phyloP scores from a whole-genome alignment of 2,888 invertebrate species.

The Tortricodes alternella region DNA sequence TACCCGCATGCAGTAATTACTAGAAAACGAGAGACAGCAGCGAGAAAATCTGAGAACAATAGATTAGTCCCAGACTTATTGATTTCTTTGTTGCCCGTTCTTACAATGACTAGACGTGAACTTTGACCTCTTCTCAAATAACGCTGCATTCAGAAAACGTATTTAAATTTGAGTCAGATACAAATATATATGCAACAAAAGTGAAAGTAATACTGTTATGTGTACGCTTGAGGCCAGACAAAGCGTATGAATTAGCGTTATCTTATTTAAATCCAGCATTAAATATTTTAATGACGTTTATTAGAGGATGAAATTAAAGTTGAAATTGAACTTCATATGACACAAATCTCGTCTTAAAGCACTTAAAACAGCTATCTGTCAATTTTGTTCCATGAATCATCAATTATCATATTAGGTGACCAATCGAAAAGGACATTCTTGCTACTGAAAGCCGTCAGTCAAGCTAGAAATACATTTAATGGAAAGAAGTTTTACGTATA shows the following conservation, averaged over 20 bases:
- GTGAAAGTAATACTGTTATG: slow-evolving; percentile 20
- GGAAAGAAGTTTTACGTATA: not conserved
- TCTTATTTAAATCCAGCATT: not conserved
- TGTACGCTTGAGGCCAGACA: slow-evolving; percentile 12
- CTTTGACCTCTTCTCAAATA: slow-evolving; percentile 9
- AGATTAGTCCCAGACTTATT: slow-evolving; percentile 26
- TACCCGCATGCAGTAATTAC: slow-evolving; percentile 14
- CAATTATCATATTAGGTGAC: slow-evolving; percentile 37
- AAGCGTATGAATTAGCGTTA: slow-evolving; percentile 14
- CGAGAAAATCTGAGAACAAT: slow-evolving; percentile 26
- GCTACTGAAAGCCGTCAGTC: slow-evolving; percentile 41
- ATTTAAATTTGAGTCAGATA: slow-evolving; percentile 13
- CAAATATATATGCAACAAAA: slow-evolving; percentile 16
- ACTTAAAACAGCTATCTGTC: slow-evolving; percentile 16
- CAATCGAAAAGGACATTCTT: slow-evolving; percentile 51
- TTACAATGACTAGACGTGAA: slow-evolving; percentile 6
- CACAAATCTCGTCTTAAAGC: not conserved
- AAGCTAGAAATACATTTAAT: not conserved
- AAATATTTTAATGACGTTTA: slow-evolving; percentile 1
- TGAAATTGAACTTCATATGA: not conserved
- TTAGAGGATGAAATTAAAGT: slow-evolving; percentile 6
- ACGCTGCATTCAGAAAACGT: not conserved
- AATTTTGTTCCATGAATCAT: slow-evolving; percentile 30
- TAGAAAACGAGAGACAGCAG: slow-evolving; percentile 24
- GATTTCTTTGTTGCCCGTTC: slow-evolving; percentile 18